Conservation (phyloP, 2,888 invertebrate genomes). For the Dasysyrphus albostriatus region DNA sequence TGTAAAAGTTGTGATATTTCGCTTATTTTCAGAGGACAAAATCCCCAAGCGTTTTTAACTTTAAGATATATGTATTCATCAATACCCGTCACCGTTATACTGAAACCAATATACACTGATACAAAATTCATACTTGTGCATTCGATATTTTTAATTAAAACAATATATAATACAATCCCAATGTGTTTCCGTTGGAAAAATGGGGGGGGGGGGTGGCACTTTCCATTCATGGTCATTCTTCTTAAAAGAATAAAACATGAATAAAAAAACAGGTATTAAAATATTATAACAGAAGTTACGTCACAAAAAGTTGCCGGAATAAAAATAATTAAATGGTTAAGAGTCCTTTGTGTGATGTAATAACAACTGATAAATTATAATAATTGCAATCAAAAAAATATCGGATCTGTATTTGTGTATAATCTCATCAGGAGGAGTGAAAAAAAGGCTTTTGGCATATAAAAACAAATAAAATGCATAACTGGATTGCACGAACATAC, state of each 20-base stretch:
- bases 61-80: neutral
- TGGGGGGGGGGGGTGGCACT: too few relatives aligned
- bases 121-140: neutral
- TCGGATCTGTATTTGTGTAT: too few relatives aligned
- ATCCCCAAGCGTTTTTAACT: too few relatives aligned
- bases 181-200: neutral
- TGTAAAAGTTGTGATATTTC: neutral
- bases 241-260: neutral
- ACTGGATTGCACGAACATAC: too few relatives aligned
- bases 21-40: too few relatives aligned
- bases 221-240: neutral
- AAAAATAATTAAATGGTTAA: too few relatives aligned
- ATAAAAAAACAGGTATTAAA: neutral
- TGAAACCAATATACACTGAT: neutral
- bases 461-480: too few relatives aligned
- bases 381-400: too few relatives aligned
- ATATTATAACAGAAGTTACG: neutral
- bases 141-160: conserved; percentile 14
- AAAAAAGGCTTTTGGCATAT: too few relatives aligned
- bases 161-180: conserved; percentile 4
- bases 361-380: too few relatives aligned
- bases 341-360: too few relatives aligned
- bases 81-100: neutral
- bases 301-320: neutral
- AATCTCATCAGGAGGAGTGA: too few relatives aligned